A percentile compares a stretch with the other conserved stretches of the same genome.
Evolutionary conservation across 1,140 invertebrate species (phyloP).

Genomic region (Cecropterus lyciades): DNA sequence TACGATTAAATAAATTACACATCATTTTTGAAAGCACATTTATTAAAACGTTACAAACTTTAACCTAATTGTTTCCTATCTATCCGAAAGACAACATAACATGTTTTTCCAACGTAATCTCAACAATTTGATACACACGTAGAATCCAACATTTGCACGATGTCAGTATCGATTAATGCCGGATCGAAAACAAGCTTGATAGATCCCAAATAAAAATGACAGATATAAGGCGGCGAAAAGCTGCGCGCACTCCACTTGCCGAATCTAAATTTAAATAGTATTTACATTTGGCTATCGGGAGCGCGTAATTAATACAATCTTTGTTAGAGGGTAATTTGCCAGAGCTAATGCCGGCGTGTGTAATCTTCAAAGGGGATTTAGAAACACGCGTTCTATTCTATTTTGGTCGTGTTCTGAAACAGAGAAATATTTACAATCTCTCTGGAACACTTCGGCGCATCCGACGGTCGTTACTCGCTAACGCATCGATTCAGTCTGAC

Average conservation of each 20-base stretch:
- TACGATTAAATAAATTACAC: too few species aligned
- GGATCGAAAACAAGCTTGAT: slow-evolving; percentile 67
- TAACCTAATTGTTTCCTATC: slow-evolving; percentile 14
- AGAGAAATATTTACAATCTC: slow-evolving; percentile 84
- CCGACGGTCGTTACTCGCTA: slow-evolving; percentile 78
- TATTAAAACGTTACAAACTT: not conserved
- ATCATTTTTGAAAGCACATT: too few species aligned
- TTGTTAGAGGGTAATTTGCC: slow-evolving; percentile 84
- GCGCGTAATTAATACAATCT: slow-evolving; percentile 84
- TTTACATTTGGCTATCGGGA: slow-evolving; percentile 81
- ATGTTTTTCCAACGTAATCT: too few species aligned
- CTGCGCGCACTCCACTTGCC: slow-evolving; percentile 58
- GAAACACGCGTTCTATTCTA: slow-evolving; percentile 82
- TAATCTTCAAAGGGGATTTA: slow-evolving; percentile 84
- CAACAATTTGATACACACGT: not conserved
- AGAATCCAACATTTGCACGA: slow-evolving; percentile 19
- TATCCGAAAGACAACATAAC: too few species aligned
- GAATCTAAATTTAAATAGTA: slow-evolving; percentile 79
- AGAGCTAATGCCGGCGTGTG: slow-evolving; percentile 82
- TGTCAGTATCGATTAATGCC: slow-evolving; percentile 66
- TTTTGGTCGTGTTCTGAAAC: slow-evolving; percentile 81
- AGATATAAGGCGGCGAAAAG: slow-evolving; percentile 71
- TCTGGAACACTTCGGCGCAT: slow-evolving; percentile 81
- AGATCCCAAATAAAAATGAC: slow-evolving; percentile 71
- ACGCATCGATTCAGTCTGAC: slow-evolving; percentile 72